Evolutionary conservation across 2,888 invertebrate genomes (phyloP), one percentile per base, ranked within the genome.

Genomic region (Mactromeris polynyma): DNA sequence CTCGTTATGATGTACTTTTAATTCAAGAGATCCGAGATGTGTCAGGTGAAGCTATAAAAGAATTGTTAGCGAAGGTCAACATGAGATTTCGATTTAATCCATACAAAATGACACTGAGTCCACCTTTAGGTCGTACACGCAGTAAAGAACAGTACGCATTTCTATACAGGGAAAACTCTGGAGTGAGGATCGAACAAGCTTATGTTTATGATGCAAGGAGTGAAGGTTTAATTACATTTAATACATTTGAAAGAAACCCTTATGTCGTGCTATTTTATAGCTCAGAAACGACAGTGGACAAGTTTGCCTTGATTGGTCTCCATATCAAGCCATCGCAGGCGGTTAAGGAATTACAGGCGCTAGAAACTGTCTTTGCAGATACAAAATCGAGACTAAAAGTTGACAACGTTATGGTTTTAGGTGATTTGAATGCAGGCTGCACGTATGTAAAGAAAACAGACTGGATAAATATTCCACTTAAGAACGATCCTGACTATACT

Each of bases 341-440:
- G 11, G 94, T 94, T 4, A 80, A 83, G 11, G 95, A 95, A 86
- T 86, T 95, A 36, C 92, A 91, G 33, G 88, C 84, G 6, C 88
- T 95, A 0, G 79, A 82, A 9, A 83, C 91, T n/a, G 95, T 95
- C 0, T 90, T 93, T 51, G 89, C 85, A 21, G 89, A 92, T 54
- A 89, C 93, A 26, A 84, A 78, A 17, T 46, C 88, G 17, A 89
- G 36, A 33, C 93, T 92, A 88, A 85, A 89, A 26, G 90, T 88
- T 0, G 78, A 93, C 14, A 86, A 95, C 83, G 86, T 95, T 42
- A 91, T 95, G 46, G 90, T 95, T 1, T 80, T 94, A 78, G 96
- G 96, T 0, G 95, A 96, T 87, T 87, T 96, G 78, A 96, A 96
- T 88, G 95, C 96, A 11, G 96, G 92, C 78, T 96, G 96, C 79